A percentile compares a stretch with the other conserved stretches of the same genome.
These are phyloP conservation scores for Camponotus pennsylvanicus DNA, from an alignment of 1,140 invertebrate genomes.

Conservation along the genomic window DNA sequence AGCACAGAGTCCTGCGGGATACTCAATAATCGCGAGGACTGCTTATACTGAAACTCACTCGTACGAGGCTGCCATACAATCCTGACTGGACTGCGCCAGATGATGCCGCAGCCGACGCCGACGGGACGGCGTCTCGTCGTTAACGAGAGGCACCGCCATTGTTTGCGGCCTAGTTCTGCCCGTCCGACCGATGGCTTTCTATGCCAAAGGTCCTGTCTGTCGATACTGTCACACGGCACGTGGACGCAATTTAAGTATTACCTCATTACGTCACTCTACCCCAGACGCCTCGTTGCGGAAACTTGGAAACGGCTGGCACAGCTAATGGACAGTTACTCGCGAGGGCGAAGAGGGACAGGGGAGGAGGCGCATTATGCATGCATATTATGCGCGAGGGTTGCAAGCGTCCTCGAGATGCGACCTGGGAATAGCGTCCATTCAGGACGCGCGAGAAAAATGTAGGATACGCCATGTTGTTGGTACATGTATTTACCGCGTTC, in stretches of 20 bases:
- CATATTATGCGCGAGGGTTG: conserved; percentile 59
- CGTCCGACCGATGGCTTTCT: conserved; percentile 66
- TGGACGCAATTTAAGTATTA: conserved; percentile 73
- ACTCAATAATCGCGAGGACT: conserved; percentile 64
- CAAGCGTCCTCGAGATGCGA: conserved; percentile 20
- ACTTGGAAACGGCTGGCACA: conserved; percentile 55
- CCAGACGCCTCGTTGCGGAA: conserved; percentile 50
- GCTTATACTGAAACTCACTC: conserved; percentile 56
- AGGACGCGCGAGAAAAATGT: conserved; percentile 15
- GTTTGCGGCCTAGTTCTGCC: conserved; percentile 81
- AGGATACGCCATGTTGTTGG: neutral
- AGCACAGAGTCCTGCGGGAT: conserved; percentile 18
- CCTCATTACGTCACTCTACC: conserved; percentile 72
- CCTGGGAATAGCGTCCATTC: conserved; percentile 20
- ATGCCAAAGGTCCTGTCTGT: conserved; percentile 67
- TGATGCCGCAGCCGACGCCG: conserved; percentile 65
- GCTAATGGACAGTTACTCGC: conserved; percentile 70
- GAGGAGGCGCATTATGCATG: conserved; percentile 54
- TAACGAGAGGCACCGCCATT: conserved; percentile 78
- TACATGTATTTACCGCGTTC: neutral
- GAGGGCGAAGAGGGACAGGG: neutral
- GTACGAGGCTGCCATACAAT: conserved; percentile 37
- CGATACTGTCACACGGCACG: conserved; percentile 68
- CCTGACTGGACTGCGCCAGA: conserved; percentile 63
- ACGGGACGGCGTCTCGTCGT: conserved; percentile 68